A percentile compares a stretch with the other conserved stretches of the same genome.
These are phyloP conservation scores for Coelopa pilipes DNA, from an alignment of 2,888 invertebrate genomes.

Conservation along the genomic window DNA sequence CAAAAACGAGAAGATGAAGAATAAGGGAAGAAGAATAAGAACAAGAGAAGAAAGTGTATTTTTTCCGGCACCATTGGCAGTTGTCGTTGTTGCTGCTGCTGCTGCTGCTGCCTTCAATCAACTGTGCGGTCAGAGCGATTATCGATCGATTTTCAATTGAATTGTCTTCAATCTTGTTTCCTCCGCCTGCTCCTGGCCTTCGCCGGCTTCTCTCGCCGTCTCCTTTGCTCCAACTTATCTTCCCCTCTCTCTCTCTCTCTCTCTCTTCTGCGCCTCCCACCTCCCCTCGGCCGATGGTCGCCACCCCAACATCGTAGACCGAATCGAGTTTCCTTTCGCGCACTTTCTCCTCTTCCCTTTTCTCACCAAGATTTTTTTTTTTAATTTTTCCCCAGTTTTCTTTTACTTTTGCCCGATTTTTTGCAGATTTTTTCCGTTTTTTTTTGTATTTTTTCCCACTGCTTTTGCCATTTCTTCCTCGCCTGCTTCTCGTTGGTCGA, in stretches of 20 bases:
- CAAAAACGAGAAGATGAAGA: too few relatives aligned
- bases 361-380: too few relatives aligned
- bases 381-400: too few relatives aligned
- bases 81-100: conserved; percentile 17
- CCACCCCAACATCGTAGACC: too few relatives aligned
- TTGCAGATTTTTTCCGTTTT: too few relatives aligned
- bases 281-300: neutral
- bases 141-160: conserved; percentile 53
- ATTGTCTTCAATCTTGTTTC: conserved; percentile 49
- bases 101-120: conserved; percentile 29
- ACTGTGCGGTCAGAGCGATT: conserved; percentile 50
- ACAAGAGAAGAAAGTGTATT: neutral
- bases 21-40: too few relatives aligned
- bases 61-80: neutral
- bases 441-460: too few relatives aligned
- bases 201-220: neutral
- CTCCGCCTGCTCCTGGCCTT: conserved; percentile 1
- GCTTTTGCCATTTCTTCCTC: too few relatives aligned
- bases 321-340: too few relatives aligned
- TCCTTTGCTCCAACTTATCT: neutral
- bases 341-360: too few relatives aligned
- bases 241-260: neutral
- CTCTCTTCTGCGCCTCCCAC: neutral
- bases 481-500: too few relatives aligned
- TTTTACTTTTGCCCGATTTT: too few relatives aligned